Conservation (phyloP, 2,888 invertebrate species). For the Conchocele bisecta region DNA sequence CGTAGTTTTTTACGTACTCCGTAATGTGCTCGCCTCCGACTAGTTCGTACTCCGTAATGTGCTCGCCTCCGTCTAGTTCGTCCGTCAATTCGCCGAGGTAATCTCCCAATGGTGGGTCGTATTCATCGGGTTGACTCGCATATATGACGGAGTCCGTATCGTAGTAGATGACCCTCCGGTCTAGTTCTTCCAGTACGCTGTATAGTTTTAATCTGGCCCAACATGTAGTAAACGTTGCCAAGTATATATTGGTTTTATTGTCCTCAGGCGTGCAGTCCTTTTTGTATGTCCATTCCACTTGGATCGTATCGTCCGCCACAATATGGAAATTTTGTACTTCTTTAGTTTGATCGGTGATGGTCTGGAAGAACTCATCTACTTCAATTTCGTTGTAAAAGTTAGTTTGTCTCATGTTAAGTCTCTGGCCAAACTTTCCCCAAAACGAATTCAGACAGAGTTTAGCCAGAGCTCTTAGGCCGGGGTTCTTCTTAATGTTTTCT, state of each 20-base stretch:
- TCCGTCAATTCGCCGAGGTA: slow-evolving; percentile 75
- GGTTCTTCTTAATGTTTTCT: slow-evolving; percentile 4
- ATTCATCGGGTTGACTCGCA: slow-evolving; percentile 9
- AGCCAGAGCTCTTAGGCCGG: not conserved
- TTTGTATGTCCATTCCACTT: slow-evolving; percentile 13
- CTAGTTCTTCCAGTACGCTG: slow-evolving; percentile 10
- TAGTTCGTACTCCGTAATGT: slow-evolving; percentile 65
- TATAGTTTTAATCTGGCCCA: slow-evolving; percentile 36
- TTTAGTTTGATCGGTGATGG: slow-evolving; percentile 21
- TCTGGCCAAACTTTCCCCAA: slow-evolving; percentile 20
- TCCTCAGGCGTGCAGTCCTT: slow-evolving; percentile 16
- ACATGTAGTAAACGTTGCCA: slow-evolving; percentile 43
- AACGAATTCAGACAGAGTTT: not conserved
- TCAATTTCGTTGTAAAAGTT: slow-evolving; percentile 10
- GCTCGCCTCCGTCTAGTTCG: slow-evolving; percentile 62
- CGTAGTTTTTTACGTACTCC: slow-evolving; percentile 40
- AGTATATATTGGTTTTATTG: slow-evolving; percentile 26
- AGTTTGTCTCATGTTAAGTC: slow-evolving; percentile 13
- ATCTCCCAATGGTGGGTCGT: slow-evolving; percentile 25
- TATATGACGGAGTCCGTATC: slow-evolving; percentile 40
- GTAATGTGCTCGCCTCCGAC: slow-evolving; percentile 66
- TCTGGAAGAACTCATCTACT: slow-evolving; percentile 5
- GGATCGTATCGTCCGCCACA: slow-evolving; percentile 17
- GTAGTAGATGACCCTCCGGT: slow-evolving; percentile 22
- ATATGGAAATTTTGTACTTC: slow-evolving; percentile 20